These are phyloP conservation scores for Promerops cafer DNA, from an alignment of 2,113 vertebrate genomes.

Conservation along the genomic window DNA sequence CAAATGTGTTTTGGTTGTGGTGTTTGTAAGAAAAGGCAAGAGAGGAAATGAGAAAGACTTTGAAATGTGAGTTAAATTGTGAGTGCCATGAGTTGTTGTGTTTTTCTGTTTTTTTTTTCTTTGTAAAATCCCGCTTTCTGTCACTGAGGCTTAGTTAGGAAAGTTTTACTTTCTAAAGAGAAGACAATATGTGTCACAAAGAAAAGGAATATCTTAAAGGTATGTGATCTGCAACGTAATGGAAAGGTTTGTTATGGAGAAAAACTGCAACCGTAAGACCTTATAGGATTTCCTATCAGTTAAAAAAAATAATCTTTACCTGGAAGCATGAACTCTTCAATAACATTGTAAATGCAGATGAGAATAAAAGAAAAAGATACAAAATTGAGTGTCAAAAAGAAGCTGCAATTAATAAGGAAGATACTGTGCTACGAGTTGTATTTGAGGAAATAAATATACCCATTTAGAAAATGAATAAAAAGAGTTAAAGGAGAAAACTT, in stretches of 20 bases:
- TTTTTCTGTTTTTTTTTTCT: background rate
- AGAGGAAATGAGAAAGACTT: constrained; percentile 42
- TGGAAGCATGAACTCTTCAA: background rate
- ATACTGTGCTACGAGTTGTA: background rate
- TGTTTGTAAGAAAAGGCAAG: background rate
- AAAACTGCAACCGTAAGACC: background rate
- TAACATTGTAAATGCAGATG: background rate
- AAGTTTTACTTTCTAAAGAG: constrained; percentile 27
- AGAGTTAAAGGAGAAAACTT: background rate
- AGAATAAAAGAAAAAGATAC: background rate
- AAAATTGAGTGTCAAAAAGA: background rate
- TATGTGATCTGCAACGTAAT: background rate
- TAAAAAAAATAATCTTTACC: background rate
- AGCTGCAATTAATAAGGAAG: background rate
- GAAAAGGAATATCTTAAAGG: background rate
- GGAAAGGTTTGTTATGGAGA: constrained; percentile 21
- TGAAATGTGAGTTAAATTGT: background rate
- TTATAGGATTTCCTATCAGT: background rate
- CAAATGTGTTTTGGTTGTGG: constrained; percentile 12
- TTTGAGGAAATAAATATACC: background rate
- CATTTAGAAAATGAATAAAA: background rate
- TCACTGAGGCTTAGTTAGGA: constrained; percentile 1
- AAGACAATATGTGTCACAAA: background rate
- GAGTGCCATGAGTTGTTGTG: background rate
- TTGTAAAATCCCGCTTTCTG: background rate